phyloP scores from a whole-genome alignment of 2,888 invertebrate species.

The Nomada lathburiana region DNA sequence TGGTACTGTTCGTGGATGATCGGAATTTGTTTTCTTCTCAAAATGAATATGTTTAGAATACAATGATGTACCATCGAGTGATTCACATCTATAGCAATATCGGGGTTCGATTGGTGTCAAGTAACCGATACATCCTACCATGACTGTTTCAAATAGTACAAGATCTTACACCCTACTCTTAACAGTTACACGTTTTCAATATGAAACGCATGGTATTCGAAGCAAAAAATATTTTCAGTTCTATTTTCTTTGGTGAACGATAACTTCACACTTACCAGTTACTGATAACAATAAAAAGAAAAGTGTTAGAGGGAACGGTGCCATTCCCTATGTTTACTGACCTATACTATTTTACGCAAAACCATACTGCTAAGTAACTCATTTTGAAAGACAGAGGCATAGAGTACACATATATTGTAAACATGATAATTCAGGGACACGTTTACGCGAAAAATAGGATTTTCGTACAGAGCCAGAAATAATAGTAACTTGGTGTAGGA shows the following conservation, averaged over 20 bases:
- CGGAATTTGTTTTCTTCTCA: constrained; percentile 4
- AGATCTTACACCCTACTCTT: constrained; percentile 18
- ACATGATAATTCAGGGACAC: constrained; percentile 45
- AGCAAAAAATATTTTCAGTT: constrained; percentile 29
- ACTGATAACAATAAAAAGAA: constrained; percentile 26
- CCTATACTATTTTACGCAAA: constrained; percentile 40
- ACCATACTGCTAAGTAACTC: constrained; percentile 42
- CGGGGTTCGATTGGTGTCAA: background rate
- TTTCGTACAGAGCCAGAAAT: constrained; percentile 31
- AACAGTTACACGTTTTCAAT: constrained; percentile 14
- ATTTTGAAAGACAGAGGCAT: constrained; percentile 60
- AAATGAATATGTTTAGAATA: constrained; percentile 29
- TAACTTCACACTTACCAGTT: constrained; percentile 57
- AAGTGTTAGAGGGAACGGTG: background rate
- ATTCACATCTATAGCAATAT: constrained; percentile 14
- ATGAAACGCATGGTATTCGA: constrained; percentile 9
- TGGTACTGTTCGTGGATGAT: constrained; percentile 1
- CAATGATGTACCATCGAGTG: constrained; percentile 15
- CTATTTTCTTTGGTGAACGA: constrained; percentile 67
- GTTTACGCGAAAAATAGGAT: constrained; percentile 45
- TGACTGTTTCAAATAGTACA: constrained; percentile 19
- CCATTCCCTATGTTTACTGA: constrained; percentile 3
- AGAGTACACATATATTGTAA: constrained; percentile 38
- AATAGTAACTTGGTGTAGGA: constrained; percentile 42
- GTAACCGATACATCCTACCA: constrained; percentile 4